These are phyloP conservation scores for Camelus bactrianus DNA, from an alignment of 2,113 vertebrate species.

Conservation along the genomic window DNA sequence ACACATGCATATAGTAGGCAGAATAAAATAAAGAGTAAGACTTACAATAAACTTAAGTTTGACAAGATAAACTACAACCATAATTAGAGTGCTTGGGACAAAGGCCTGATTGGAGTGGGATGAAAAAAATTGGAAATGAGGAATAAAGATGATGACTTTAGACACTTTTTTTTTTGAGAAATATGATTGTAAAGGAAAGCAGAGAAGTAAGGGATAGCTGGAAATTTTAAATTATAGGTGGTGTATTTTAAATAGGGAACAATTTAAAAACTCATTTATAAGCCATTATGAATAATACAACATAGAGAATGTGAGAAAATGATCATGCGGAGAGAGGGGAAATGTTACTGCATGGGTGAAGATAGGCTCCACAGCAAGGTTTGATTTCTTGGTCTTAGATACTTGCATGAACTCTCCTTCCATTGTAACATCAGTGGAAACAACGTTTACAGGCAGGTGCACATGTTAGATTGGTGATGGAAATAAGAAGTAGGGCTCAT, in stretches of 20 bases:
- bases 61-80: not conserved
- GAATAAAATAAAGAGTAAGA: not conserved
- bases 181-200: not conserved
- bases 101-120: not conserved
- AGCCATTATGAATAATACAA: not conserved
- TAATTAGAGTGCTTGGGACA: not conserved
- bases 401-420: not conserved
- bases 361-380: no score
- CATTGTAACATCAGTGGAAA: accelerated
- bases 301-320: not conserved
- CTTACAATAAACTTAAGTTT: not conserved
- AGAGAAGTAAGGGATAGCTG: not conserved
- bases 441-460: not conserved
- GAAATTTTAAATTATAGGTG: conserved; percentile 1
- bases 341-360: not conserved
- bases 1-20: not conserved
- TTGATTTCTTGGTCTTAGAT: accelerated
- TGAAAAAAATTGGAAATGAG: not conserved
- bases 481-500: not conserved
- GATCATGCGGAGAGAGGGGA: not conserved
- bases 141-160: not conserved
- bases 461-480: not conserved
- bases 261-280: not conserved
- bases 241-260: not conserved
- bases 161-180: not conserved